Conservation (phyloP, 2,113 vertebrate genomes). For the Emydura subglobosa region DNA sequence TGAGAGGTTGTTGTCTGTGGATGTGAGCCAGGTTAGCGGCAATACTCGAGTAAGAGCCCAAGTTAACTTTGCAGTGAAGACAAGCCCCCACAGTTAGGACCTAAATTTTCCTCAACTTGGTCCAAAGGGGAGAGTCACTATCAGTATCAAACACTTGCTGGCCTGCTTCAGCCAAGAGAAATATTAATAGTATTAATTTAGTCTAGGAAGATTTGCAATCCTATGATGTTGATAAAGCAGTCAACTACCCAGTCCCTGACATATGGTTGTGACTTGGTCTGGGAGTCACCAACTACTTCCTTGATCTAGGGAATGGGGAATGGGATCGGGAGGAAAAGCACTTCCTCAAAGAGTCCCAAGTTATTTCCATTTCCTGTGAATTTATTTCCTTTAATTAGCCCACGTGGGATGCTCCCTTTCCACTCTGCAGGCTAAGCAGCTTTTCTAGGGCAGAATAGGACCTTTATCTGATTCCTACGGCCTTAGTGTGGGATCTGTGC, state of each 20-base stretch:
- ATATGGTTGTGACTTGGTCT: background rate
- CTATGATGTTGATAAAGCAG: background rate
- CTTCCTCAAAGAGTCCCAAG: background rate
- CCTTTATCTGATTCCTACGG: background rate
- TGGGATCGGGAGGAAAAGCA: background rate
- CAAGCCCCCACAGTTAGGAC: background rate
- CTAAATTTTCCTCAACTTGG: background rate
- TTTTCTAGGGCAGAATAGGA: background rate
- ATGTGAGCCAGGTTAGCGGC: background rate
- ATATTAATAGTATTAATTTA: background rate
- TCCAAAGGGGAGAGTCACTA: background rate
- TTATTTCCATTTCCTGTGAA: background rate
- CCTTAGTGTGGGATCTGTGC: background rate
- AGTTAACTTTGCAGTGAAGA: background rate
- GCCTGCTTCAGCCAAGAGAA: background rate
- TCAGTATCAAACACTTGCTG: background rate
- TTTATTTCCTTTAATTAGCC: conserved; percentile 23
- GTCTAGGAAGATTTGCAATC: background rate
- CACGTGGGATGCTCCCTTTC: background rate
- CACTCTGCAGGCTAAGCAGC: background rate
- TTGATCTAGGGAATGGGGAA: background rate
- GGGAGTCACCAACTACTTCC: background rate
- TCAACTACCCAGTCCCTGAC: background rate
- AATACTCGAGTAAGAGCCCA: background rate
- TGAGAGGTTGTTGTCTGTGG: background rate